Percentiles rank a stretch among this genome's conserved stretches.
Conservation (phyloP, 1,140 invertebrate species). For the Leptonema lineaticorne region DNA sequence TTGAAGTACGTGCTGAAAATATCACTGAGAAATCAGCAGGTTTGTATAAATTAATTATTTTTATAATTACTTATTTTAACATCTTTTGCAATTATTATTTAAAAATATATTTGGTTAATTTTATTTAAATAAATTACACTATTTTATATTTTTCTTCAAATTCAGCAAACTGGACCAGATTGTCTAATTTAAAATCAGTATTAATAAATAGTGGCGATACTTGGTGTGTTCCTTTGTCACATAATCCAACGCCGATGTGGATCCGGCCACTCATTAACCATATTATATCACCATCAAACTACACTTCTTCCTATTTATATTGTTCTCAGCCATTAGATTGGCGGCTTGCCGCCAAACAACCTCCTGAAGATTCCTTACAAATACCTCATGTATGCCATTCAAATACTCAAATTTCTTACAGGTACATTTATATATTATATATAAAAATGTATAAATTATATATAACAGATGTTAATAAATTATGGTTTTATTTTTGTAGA, state of each 20-base stretch:
- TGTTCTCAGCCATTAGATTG: conserved; percentile 41
- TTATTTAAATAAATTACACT: not conserved
- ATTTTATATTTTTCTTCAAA: conserved; percentile 12
- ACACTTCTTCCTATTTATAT: conserved; percentile 33
- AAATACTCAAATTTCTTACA: conserved; percentile 37
- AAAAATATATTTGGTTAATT: not conserved
- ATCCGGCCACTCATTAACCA: conserved; percentile 31
- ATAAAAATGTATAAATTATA: not conserved
- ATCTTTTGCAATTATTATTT: not conserved
- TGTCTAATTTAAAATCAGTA: conserved; percentile 31
- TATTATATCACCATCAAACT: not conserved
- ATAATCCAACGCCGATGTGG: conserved; percentile 41
- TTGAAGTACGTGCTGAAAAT: conserved; percentile 58
- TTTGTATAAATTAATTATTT: conserved; percentile 6
- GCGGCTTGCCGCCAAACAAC: conserved; percentile 36
- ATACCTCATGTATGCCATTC: conserved; percentile 40
- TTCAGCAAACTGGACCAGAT: conserved; percentile 22
- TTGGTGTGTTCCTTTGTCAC: conserved; percentile 47
- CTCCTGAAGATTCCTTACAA: conserved; percentile 33
- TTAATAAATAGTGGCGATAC: conserved; percentile 38
- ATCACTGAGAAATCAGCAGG: conserved; percentile 29
- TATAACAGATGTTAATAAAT: not conserved
- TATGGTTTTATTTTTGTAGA: conserved; percentile 50
- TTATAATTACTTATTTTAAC: not conserved
- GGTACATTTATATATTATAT: conserved; percentile 15